Base-by-base conservation (phyloP, 2,888 invertebrate species). In the Busseola fusca region DNA sequence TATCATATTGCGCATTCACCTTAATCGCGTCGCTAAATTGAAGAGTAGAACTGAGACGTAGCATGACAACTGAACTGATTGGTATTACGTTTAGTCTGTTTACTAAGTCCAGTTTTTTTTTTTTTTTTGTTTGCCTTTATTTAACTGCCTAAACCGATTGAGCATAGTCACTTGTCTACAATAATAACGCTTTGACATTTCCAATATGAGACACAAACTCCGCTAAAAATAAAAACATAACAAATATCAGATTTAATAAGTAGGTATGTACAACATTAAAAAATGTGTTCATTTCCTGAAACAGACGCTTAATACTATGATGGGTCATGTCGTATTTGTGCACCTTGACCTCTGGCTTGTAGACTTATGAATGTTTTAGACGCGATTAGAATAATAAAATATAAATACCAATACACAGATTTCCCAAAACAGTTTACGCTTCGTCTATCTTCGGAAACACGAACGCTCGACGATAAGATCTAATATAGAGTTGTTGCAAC, bases 331-430 rank as follows among this genome's bases (percentile, higher is more conserved):
- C 9, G 30, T 21, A 57, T 67, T 34, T 14, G 16, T 34, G 10
- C 0, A 5, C 48, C 76, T 67, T 72, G 76, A 67, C 40, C 56
- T 57, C 56, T 76, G 48, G 21, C 30, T 48, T 14, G 6, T 1
- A 76, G 56, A 37, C 48, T 10, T 34, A 10, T 3, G 16, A 66
- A 75, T 75, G 16, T 25, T 4, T 21, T 57, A 72, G 76, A 65
- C 42, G 72, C 27, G 14, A 10, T 2, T 0, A 7, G n/a, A 63
- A 62, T 74, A 52, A 52, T 18, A 40, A 52, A 18, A 57, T 5
- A 1, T 40, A 40, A 1, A 45, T 18, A 45, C 18, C 7, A 18
- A 45, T 2, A 7, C 2, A 45, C 7, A 45, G 18, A 45, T 18
- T 45, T 45, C 7, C 45, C 45, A 18, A 48, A 48, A n/a, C 21